Evolutionary conservation across 2,113 vertebrate species (phyloP), one percentile per base, ranked within the genome.

Genomic region (Zeus faber): DNA sequence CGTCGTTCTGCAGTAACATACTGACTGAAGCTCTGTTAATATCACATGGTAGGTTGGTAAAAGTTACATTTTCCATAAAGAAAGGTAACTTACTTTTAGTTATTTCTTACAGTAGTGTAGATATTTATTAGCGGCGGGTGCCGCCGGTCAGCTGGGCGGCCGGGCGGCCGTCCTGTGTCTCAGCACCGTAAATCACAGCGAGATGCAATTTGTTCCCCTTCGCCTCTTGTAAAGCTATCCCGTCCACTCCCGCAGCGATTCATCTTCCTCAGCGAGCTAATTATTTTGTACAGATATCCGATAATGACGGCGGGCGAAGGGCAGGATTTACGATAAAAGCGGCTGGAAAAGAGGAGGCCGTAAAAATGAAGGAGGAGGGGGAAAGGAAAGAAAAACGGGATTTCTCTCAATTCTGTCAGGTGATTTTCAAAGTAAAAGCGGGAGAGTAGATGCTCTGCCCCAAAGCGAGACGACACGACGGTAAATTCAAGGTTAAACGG

Each of bases 231-330:
- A 89, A 90, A 89, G 84, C 88, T 86, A 86, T 88, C 88, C 87
- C 68, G 76, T 86, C 86, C 85, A 83, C 87, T 88, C 73, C 70
- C 61, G 74, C 76, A 62, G 73, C 78, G 79, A 90, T 87, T 85
- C 80, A 90, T 90, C 88, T 89, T 86, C 76, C 81, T 79, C 83
- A 67, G 83, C 72, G 81, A 89, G 88, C 88, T 88, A 89, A 90
- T 91, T 87, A 89, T 91, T 91, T 88, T 84, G 82, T 87, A 89
- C 88, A 90, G 89, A 90, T 90, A 89, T 85, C 89, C 85, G 57
- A 90, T 91, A 90, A 91, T 87, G 89, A 89, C 85, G 78, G 85
- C 82, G 82, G 80, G 81, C 72, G 77, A 82, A 77, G 73, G 80
- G 69, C 60, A 41, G 60, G 85, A 89, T 89, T 90, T 89, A 91